Percentiles rank a stretch among this genome's conserved stretches.
These are phyloP conservation scores for Nothocercus nigrocapillus DNA, from an alignment of 2,113 vertebrate species.

Conservation along the genomic window DNA sequence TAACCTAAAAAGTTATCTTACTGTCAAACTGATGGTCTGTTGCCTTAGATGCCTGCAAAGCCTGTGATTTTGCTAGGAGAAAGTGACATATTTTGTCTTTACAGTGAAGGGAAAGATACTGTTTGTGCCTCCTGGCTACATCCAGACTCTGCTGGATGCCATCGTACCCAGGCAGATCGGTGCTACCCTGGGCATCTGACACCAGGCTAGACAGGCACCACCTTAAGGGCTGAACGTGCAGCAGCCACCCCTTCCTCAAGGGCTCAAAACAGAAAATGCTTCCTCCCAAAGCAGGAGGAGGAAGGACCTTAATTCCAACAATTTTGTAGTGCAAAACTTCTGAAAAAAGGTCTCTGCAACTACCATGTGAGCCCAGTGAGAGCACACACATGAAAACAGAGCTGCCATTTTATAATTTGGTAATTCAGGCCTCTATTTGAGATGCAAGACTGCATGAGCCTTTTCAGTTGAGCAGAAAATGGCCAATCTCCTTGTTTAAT, in stretches of 20 bases:
- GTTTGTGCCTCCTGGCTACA: neutral
- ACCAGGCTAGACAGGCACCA: accelerated
- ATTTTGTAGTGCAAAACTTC: neutral
- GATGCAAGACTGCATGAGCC: neutral
- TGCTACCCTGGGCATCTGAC: accelerated
- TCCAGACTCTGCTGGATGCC: neutral
- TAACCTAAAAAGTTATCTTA: neutral
- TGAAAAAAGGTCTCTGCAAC: neutral
- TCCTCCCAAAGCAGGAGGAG: neutral
- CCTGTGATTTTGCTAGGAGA: neutral
- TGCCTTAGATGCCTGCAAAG: neutral
- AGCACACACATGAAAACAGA: neutral
- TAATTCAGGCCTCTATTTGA: neutral
- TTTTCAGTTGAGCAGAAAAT: neutral
- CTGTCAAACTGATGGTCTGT: neutral
- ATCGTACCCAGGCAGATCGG: neutral
- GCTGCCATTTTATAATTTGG: neutral
- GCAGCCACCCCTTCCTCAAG: accelerated
- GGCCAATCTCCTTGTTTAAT: neutral
- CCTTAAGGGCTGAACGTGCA: neutral
- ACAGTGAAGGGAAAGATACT: neutral
- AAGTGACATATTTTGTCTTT: neutral
- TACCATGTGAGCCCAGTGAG: neutral
- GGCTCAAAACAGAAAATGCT: accelerated
- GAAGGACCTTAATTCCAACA: neutral